phyloP scores from a whole-genome alignment of 2,888 invertebrate genomes.

The Oxyteleia sp. region DNA sequence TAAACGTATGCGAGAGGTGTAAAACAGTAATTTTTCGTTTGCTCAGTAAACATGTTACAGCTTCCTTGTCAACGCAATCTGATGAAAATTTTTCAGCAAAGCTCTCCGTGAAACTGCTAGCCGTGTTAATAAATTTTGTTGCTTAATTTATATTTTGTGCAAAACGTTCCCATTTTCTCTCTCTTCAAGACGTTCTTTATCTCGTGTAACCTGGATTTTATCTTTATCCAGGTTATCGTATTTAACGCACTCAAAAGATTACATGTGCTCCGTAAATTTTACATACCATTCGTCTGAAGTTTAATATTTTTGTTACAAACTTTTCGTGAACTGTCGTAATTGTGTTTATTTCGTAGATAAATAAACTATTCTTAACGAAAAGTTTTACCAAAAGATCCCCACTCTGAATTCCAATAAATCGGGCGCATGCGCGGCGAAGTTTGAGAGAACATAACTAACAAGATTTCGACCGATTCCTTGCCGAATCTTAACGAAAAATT shows the following conservation, averaged over 20 bases:
- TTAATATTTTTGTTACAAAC: slow-evolving; percentile 38
- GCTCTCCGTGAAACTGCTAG: background rate
- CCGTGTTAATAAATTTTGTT: slow-evolving; percentile 30
- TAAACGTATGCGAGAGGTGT: slow-evolving; percentile 9
- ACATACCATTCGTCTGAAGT: slow-evolving; percentile 41
- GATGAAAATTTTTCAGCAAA: slow-evolving; percentile 25
- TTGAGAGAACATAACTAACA: too few species aligned
- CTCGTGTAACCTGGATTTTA: slow-evolving; percentile 40
- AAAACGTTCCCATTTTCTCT: slow-evolving; percentile 20
- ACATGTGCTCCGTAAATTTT: slow-evolving; percentile 49
- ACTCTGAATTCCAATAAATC: too few species aligned
- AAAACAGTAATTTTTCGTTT: slow-evolving; percentile 16
- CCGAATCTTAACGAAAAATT: background rate
- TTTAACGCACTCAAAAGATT: slow-evolving; percentile 32
- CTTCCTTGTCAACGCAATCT: slow-evolving; percentile 21
- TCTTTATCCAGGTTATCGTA: slow-evolving; percentile 25
- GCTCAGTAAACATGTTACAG: slow-evolving; percentile 19
- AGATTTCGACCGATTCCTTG: too few species aligned
- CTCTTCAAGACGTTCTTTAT: slow-evolving; percentile 37
- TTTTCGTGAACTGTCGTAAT: slow-evolving; percentile 23
- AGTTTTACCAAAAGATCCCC: too few species aligned
- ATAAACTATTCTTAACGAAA: slow-evolving; percentile 17
- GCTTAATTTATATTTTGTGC: slow-evolving; percentile 19
- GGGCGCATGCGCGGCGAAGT: too few species aligned
- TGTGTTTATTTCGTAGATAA: slow-evolving; percentile 32